Evolutionary conservation across 1,140 invertebrate genomes (phyloP).

Genomic region (Drosophila dunni): DNA sequence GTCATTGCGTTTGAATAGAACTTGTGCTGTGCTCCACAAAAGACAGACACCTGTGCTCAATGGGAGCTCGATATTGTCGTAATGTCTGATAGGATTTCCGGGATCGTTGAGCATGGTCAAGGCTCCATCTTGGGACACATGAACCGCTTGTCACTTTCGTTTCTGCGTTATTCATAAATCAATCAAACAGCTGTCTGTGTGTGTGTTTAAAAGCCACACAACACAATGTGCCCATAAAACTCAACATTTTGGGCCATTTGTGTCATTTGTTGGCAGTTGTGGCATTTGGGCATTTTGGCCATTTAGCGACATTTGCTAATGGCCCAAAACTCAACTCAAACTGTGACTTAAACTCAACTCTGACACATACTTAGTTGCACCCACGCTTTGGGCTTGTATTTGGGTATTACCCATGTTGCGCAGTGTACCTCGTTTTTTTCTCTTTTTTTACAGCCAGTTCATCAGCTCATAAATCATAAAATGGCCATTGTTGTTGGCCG

Average conservation of each 20-base stretch:
- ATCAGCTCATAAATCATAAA: conserved; percentile 55
- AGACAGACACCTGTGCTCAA: conserved; percentile 58
- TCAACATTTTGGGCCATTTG: conserved; percentile 32
- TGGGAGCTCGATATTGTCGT: neutral
- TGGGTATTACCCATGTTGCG: conserved; percentile 44
- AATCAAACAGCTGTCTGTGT: conserved; percentile 42
- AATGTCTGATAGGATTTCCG: conserved; percentile 65
- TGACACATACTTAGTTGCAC: conserved; percentile 32
- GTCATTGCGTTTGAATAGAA: conserved; percentile 36
- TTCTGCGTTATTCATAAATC: conserved; percentile 57
- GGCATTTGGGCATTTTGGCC: conserved; percentile 42
- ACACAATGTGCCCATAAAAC: conserved; percentile 36
- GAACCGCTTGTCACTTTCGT: conserved; percentile 32
- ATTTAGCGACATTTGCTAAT: conserved; percentile 54
- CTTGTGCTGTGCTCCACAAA: neutral
- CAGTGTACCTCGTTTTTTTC: conserved; percentile 11
- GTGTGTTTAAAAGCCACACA: conserved; percentile 39
- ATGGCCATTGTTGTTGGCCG: conserved; percentile 5
- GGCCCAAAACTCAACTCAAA: conserved; percentile 8
- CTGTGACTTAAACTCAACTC: conserved; percentile 1
- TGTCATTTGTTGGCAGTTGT: conserved; percentile 34
- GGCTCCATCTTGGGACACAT: conserved; percentile 6
- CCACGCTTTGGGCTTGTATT: conserved; percentile 14
- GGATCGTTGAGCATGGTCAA: conserved; percentile 55
- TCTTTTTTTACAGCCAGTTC: conserved; percentile 18